Evolutionary conservation across 2,888 invertebrate genomes (phyloP).

Genomic region (Fabriciana adippe): DNA sequence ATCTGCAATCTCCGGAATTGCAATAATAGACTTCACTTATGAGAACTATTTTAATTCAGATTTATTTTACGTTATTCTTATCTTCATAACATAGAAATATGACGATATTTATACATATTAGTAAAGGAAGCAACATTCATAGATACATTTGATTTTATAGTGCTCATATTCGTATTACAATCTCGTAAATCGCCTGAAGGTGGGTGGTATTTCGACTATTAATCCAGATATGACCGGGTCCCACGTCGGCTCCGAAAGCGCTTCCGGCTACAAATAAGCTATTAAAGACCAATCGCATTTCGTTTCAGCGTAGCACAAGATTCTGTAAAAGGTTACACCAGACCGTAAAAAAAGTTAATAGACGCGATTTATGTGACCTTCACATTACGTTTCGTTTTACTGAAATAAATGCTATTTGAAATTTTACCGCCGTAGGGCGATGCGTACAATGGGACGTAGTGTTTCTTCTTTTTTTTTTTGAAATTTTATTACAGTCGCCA

Average conservation of each 20-base stretch:
- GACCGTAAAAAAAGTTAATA: slow-evolving; percentile 58
- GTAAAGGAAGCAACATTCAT: too few species aligned
- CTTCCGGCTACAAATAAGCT: slow-evolving; percentile 37
- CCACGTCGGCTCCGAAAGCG: slow-evolving; percentile 17
- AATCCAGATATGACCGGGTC: slow-evolving; percentile 20
- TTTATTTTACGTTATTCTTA: too few species aligned
- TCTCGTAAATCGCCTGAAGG: slow-evolving; percentile 18
- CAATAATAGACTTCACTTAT: too few species aligned
- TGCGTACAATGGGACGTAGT: slow-evolving; percentile 58
- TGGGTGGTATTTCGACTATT: slow-evolving; percentile 18
- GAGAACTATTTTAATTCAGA: too few species aligned
- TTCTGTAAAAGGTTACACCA: slow-evolving; percentile 46
- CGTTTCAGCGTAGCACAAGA: slow-evolving; percentile 37
- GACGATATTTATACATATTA: too few species aligned
- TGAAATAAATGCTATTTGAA: slow-evolving; percentile 52
- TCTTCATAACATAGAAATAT: too few species aligned
- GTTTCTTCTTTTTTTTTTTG: slow-evolving; percentile 47
- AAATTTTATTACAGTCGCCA: slow-evolving; percentile 53
- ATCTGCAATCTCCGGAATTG: too few species aligned
- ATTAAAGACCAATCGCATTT: slow-evolving; percentile 39
- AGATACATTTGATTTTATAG: not conserved
- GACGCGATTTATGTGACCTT: slow-evolving; percentile 55
- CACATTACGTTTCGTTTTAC: slow-evolving; percentile 48
- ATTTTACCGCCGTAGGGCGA: slow-evolving; percentile 47
- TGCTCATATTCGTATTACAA: not conserved